Evolutionary conservation across 2,113 vertebrate genomes (phyloP).

Genomic region (Pedionomus torquatus): DNA sequence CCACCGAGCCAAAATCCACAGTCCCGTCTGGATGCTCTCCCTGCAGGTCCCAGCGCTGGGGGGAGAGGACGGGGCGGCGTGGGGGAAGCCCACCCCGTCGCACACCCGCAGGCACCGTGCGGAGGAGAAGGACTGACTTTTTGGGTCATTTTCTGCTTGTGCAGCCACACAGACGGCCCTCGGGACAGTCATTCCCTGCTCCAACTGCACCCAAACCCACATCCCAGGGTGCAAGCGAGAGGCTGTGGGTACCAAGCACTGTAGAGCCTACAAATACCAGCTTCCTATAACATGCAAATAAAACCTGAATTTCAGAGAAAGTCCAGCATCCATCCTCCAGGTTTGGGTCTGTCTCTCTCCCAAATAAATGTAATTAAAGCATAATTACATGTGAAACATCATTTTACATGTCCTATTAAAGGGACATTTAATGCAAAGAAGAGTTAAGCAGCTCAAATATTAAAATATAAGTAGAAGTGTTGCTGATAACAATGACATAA

Average conservation of each 20-base stretch:
- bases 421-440: background rate
- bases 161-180: background rate
- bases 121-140: background rate
- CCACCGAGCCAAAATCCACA: background rate
- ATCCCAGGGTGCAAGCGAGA: accelerated
- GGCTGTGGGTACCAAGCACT: background rate
- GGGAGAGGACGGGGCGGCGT: accelerated
- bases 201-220: background rate
- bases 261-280: background rate
- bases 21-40: background rate
- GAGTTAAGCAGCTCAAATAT: background rate
- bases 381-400: background rate
- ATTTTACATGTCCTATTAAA: background rate
- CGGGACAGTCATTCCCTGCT: background rate
- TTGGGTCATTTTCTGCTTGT: background rate
- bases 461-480: background rate
- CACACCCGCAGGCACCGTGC: accelerated
- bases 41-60: accelerated
- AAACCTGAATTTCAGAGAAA: background rate
- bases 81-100: background rate
- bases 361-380: background rate
- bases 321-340: background rate
- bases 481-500: background rate
- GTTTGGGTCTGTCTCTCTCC: background rate
- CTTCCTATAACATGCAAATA: background rate